phyloP scores from a whole-genome alignment of 1,140 invertebrate species.

The Aleiodes sp. region DNA sequence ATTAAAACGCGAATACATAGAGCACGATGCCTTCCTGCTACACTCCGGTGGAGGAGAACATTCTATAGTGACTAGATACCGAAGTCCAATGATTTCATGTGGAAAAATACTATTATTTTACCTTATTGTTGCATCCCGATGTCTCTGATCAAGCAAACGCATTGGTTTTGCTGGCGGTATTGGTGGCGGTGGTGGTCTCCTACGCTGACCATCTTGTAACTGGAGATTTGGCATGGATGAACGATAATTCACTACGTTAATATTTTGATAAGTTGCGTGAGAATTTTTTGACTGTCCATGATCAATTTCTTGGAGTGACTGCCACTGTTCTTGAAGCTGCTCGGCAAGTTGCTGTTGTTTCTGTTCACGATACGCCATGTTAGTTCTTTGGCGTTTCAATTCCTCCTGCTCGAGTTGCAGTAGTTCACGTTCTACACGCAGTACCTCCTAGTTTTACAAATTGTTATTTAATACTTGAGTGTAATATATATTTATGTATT shows the following conservation, averaged over 20 bases:
- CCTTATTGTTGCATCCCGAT: slow-evolving; percentile 64
- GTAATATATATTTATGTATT: neutral
- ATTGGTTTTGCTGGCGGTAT: slow-evolving; percentile 66
- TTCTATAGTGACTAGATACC: slow-evolving; percentile 12
- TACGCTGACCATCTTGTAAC: slow-evolving; percentile 58
- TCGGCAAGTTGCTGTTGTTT: slow-evolving; percentile 59
- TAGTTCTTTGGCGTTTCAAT: slow-evolving; percentile 77
- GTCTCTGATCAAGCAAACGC: slow-evolving; percentile 60
- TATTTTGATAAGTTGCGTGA: slow-evolving; percentile 44
- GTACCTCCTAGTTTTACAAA: slow-evolving; percentile 69
- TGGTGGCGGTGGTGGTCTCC: slow-evolving; percentile 63
- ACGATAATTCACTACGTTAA: slow-evolving; percentile 66
- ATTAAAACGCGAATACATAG: slow-evolving; percentile 29
- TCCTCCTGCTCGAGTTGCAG: slow-evolving; percentile 81
- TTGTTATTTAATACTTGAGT: slow-evolving; percentile 17
- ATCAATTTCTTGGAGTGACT: slow-evolving; percentile 60
- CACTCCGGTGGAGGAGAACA: slow-evolving; percentile 32
- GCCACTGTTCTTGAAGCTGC: slow-evolving; percentile 62
- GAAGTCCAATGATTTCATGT: slow-evolving; percentile 1
- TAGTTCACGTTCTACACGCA: slow-evolving; percentile 79
- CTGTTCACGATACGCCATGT: slow-evolving; percentile 72
- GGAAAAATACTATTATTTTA: slow-evolving; percentile 38
- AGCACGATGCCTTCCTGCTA: slow-evolving; percentile 17
- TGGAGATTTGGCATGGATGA: slow-evolving; percentile 77
- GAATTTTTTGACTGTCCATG: slow-evolving; percentile 37